Evolutionary conservation across 2,113 vertebrate genomes (phyloP).

Genomic region (Sisor rabdophorus): DNA sequence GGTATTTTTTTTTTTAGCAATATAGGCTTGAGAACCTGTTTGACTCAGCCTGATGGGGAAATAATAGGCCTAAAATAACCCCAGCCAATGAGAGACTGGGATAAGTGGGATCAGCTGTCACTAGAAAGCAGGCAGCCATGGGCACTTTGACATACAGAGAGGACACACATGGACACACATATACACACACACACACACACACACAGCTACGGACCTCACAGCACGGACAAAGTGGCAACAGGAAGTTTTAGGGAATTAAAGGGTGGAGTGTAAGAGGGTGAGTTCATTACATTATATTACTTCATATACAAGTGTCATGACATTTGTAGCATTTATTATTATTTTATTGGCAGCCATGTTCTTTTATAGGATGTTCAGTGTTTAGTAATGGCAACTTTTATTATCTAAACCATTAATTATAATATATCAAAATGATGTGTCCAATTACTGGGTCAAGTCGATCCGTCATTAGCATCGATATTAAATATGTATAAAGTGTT

Average conservation of each 20-base stretch:
- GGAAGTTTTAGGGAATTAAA: not conserved
- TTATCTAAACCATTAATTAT: not conserved
- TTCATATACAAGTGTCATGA: not conserved
- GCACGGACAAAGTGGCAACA: not conserved
- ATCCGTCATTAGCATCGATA: not conserved
- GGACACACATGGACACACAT: slow-evolving; percentile 14
- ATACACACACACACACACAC: too few relatives aligned
- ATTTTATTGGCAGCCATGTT: not conserved
- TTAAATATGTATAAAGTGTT: not conserved
- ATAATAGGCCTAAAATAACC: slow-evolving; percentile 60
- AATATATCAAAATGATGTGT: not conserved
- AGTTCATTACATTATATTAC: slow-evolving; percentile 11
- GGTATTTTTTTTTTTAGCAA: slow-evolving; percentile 25
- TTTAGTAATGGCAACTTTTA: not conserved
- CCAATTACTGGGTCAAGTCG: not conserved
- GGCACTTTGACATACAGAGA: slow-evolving; percentile 36
- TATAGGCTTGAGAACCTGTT: slow-evolving; percentile 47
- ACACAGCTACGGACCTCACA: not conserved
- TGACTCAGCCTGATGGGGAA: slow-evolving; percentile 59
- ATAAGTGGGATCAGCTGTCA: slow-evolving; percentile 69
- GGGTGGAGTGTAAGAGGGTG: slow-evolving; percentile 4
- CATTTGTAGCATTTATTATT: not conserved
- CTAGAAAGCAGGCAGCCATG: slow-evolving; percentile 45
- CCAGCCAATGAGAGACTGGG: slow-evolving; percentile 51
- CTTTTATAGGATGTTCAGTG: not conserved